Conservation (phyloP, 2,797 vertebrate genomes). For the Gymnoscopelus braueri region DNA sequence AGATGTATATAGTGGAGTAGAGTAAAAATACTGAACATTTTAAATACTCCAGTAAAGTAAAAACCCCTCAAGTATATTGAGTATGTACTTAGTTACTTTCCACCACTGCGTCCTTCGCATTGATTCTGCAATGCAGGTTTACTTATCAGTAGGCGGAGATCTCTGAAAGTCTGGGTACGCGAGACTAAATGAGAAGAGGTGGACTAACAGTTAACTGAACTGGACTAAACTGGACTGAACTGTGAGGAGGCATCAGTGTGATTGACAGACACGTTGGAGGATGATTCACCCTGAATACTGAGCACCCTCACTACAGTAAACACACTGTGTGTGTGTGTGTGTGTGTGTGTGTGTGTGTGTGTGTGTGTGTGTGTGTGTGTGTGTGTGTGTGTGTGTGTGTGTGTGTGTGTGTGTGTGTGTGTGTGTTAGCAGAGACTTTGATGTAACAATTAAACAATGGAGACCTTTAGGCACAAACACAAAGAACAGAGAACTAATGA, state of each 20-base stretch:
- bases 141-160: too few species aligned
- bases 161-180: too few species aligned
- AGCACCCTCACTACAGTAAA: constrained; percentile 38
- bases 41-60: too few species aligned
- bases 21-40: too few species aligned
- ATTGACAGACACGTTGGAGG: constrained; percentile 41
- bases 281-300: constrained; percentile 57
- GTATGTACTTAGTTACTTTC: too few species aligned
- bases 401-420: constrained; percentile 37
- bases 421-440: constrained; percentile 32
- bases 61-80: too few species aligned
- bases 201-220: too few species aligned
- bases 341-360: constrained; percentile 40
- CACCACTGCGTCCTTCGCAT: too few species aligned
- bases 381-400: constrained; percentile 40
- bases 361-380: constrained; percentile 40
- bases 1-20: too few species aligned
- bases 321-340: constrained; percentile 39
- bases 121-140: too few species aligned
- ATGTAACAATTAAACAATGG: constrained; percentile 53
- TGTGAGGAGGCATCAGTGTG: neutral
- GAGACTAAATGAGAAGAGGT: too few species aligned
- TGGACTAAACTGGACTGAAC: too few species aligned
- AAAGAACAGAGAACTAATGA: constrained; percentile 45
- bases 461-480: constrained; percentile 57